Evolutionary conservation across 1,140 invertebrate species (phyloP).

Genomic region (Heliconius himera): DNA sequence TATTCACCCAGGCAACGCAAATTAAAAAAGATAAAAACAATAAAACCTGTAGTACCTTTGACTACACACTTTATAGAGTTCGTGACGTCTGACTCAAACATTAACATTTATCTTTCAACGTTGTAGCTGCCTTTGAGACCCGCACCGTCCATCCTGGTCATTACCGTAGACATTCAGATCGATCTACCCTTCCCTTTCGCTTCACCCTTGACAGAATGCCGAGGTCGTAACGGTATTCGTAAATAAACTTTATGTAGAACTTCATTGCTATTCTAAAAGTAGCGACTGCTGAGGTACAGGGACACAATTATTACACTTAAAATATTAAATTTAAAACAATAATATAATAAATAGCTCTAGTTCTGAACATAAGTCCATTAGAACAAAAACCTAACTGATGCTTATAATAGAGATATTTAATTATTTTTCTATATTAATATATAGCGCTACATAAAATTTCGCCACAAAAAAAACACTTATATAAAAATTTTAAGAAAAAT

Average conservation of each 20-base stretch:
- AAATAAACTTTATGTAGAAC: neutral
- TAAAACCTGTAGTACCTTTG: no score
- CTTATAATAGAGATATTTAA: no score
- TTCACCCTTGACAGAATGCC: neutral
- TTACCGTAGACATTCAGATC: conserved; percentile 12
- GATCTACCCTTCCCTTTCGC: neutral
- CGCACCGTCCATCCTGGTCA: neutral
- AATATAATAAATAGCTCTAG: no score
- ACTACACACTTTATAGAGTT: no score
- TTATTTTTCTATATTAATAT: neutral
- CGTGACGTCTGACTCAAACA: neutral
- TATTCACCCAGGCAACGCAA: no score
- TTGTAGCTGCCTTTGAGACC: neutral
- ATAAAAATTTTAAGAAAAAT: no score
- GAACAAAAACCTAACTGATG: no score
- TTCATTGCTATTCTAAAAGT: neutral
- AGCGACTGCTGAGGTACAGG: neutral
- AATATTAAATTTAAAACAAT: no score
- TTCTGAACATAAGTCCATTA: no score
- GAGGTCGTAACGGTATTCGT: neutral
- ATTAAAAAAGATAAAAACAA: no score
- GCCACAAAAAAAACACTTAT: no score
- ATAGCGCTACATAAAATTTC: no score
- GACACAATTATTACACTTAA: neutral
- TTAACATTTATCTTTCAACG: conserved; percentile 7